Evolutionary conservation across 2,113 vertebrate species (phyloP).

Genomic region (Solea solea): DNA sequence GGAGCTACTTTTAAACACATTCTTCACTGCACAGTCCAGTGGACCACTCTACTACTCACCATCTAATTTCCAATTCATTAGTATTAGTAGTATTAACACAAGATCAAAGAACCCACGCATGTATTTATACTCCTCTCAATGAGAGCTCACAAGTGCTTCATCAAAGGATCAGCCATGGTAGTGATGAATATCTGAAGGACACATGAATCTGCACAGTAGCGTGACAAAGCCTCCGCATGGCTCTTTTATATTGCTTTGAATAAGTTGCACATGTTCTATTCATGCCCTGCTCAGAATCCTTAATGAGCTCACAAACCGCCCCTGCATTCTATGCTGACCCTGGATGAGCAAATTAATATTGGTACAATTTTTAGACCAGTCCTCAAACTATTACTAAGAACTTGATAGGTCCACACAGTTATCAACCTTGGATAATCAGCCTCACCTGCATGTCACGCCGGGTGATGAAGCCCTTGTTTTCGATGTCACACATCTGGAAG

Average conservation of each 20-base stretch:
- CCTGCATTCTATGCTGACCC: background rate
- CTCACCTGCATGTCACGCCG: slow-evolving; percentile 91
- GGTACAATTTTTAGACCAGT: background rate
- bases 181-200: slow-evolving; percentile 47
- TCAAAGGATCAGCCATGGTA: slow-evolving; percentile 69
- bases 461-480: slow-evolving; percentile 91
- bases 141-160: slow-evolving; percentile 58
- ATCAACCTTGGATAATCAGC: background rate
- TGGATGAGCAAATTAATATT: slow-evolving; percentile 1
- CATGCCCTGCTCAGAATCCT: slow-evolving; percentile 26
- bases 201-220: slow-evolving; percentile 81
- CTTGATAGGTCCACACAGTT: background rate
- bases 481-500: slow-evolving; percentile 91
- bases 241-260: slow-evolving; percentile 49
- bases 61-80: slow-evolving; percentile 48
- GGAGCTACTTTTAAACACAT: background rate
- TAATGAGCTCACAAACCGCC: slow-evolving; percentile 20
- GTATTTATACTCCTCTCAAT: slow-evolving; percentile 44
- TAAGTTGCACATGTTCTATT: slow-evolving; percentile 5
- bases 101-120: slow-evolving; percentile 68
- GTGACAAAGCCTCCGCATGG: slow-evolving; percentile 48
- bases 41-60: background rate
- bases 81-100: slow-evolving; percentile 60
- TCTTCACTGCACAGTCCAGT: background rate
- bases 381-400: background rate